phyloP scores from a whole-genome alignment of 2,113 vertebrate species.

The Myotis lucifugus region DNA sequence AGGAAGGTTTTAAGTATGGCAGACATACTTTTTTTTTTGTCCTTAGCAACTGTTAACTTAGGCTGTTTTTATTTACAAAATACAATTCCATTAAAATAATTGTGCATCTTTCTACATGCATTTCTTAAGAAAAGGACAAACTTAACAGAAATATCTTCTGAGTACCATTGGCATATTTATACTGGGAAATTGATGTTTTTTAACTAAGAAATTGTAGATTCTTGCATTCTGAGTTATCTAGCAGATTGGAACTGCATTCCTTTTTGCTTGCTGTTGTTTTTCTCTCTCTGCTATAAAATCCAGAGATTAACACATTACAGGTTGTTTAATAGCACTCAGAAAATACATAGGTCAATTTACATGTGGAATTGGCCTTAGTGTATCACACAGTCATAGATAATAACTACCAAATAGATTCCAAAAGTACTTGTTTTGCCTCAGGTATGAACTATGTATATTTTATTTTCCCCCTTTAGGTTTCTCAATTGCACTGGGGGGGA shows the following conservation, averaged over 20 bases:
- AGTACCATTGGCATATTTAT: background rate
- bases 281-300: background rate
- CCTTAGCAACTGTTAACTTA: background rate
- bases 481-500: background rate
- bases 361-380: background rate
- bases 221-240: background rate
- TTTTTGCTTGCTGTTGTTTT: background rate
- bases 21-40: background rate
- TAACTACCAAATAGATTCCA: background rate
- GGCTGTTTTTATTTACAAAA: slow-evolving; percentile 45
- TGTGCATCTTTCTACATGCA: background rate
- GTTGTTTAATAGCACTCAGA: background rate
- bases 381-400: background rate
- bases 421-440: background rate
- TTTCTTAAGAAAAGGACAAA: slow-evolving; percentile 10
- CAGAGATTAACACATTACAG: background rate
- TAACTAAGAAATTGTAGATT: background rate
- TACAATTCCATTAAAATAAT: slow-evolving; percentile 34
- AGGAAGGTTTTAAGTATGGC: background rate
- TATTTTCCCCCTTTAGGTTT: background rate
- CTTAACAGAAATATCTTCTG: background rate
- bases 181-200: slow-evolving; percentile 3
- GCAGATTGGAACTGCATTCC: background rate
- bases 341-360: background rate
- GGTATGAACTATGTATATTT: background rate